Evolutionary conservation across 2,113 vertebrate species (phyloP), one percentile per base, ranked within the genome.

Genomic region (Aplodontia rufa): DNA sequence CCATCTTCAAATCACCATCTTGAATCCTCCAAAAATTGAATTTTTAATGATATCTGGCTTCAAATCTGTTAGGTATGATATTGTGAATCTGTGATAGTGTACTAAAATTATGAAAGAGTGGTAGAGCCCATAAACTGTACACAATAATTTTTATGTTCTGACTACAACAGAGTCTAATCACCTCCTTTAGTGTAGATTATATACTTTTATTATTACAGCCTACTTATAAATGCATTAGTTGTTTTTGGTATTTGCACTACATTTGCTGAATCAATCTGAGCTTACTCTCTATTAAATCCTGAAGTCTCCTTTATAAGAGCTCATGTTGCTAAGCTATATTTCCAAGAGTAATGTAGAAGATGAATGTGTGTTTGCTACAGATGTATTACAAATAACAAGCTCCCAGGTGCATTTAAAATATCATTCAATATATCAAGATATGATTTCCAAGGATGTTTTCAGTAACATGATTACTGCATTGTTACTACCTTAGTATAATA

Each of bases 361-460:
- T 92, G 49, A 95, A 96, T 83, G 28, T 79, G 35, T 74, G 76
- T 90, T 96, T 58, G 87, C 75, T 87, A 74, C 64, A 75, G 42
- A 28, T 20, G 49, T 93, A 69, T 94, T 87, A 95, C 68, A 93
- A 95, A 91, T 91, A 95, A 93, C 37, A 86, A 69, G 51, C 74
- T 94, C 76, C 42, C 35, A 90, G 37, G 71, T 42, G 51, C 42
- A 94, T 76, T 94, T 95, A 92, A 90, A 90, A 84, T 84, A 90
- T 79, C 49, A 87, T 90, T 95, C 75, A 83, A 42, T 92, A 74
- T 88, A 45, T 16, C 47, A 87, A 82, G 37, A 62, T 90, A 72
- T 49, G 28, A 80, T 90, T 94, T 79, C 51, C 47, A 60, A 80
- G 87, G 28, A 84, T 71, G 16, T 90, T 96, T 87, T 78, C 40